Base-by-base conservation (phyloP, 2,797 vertebrate species). In the Hylomyscus alleni region DNA sequence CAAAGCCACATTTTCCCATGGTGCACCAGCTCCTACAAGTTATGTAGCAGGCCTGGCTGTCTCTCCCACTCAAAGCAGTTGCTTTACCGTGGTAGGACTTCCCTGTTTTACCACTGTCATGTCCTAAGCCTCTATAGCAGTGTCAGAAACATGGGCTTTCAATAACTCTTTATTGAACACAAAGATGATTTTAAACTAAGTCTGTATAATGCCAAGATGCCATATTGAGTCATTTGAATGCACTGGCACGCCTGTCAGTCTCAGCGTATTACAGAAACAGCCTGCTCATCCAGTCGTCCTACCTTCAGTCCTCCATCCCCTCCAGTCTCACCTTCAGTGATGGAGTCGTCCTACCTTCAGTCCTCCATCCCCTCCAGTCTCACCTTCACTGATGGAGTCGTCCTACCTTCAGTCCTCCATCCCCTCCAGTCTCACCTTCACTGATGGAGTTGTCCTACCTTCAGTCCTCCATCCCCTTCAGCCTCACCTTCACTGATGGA, bases 111-210 rank as follows among this genome's bases (percentile, higher is more conserved):
- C 44, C 62, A 72, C 6, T 31, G 15, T 72, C 80, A 10, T 84
- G 84, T 52, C 56, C 52, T 54, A 69, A 75, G 40, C 9, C 40
- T 72, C 58, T 77, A 5, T 65, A 50, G 81, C 6, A 47, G 40
- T 60, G 24, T 69, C 78, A 56, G 75, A 9, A 82, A 93, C 29
- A 85, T 31, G 62, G 20, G 52, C 69, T 96, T 97, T 88, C 62
- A 54, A 29, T 29, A 92, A 90, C 67, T 69, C 91, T 84, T 75
- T 94, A n/a, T 87, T 31, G 60, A 83, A 86, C 84, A 89, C 47
- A 84, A n/a, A 58, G 85, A 85, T 60, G 52, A 50, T 29, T 54
- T 22, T 26, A 81, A 85, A 77, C 54, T 88, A 73, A 73, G 40
- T 77, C 47, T 54, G 56, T 13, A 14, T 40, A 73, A 96, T 31